These are phyloP conservation scores for Rhopalosiphum padi DNA, from an alignment of 1,140 invertebrate species.

Conservation along the genomic window DNA sequence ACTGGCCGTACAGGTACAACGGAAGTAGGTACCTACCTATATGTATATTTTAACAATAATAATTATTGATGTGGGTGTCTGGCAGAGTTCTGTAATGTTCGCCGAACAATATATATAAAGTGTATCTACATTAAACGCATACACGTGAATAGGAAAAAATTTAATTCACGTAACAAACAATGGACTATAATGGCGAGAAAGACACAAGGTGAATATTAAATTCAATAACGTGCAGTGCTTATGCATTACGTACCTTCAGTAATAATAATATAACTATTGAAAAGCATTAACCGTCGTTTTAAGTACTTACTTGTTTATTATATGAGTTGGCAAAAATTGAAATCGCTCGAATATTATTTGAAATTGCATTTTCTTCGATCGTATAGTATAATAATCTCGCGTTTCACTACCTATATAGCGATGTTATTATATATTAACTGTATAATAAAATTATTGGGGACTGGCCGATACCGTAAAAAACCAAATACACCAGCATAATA, in stretches of 20 bases:
- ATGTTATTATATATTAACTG: too few relatives aligned
- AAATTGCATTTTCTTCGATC: not conserved
- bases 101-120: not conserved
- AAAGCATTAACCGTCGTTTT: not conserved
- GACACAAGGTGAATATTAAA: not conserved
- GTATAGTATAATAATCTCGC: not conserved
- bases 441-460: too few relatives aligned
- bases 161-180: not conserved
- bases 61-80: conserved; percentile 14
- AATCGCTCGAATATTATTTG: not conserved
- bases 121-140: not conserved
- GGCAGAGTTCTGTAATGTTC: conserved; percentile 9
- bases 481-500: too few relatives aligned
- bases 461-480: too few relatives aligned
- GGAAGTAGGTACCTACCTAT: not conserved
- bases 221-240: not conserved
- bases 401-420: too few relatives aligned
- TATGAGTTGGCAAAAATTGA: not conserved
- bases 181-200: not conserved
- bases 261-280: not conserved
- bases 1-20: not conserved
- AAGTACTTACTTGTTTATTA: not conserved
- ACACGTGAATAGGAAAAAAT: not conserved
- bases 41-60: conserved; percentile 4
- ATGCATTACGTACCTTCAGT: not conserved